phyloP scores from a whole-genome alignment of 2,797 vertebrate genomes.

The Falco peregrinus region DNA sequence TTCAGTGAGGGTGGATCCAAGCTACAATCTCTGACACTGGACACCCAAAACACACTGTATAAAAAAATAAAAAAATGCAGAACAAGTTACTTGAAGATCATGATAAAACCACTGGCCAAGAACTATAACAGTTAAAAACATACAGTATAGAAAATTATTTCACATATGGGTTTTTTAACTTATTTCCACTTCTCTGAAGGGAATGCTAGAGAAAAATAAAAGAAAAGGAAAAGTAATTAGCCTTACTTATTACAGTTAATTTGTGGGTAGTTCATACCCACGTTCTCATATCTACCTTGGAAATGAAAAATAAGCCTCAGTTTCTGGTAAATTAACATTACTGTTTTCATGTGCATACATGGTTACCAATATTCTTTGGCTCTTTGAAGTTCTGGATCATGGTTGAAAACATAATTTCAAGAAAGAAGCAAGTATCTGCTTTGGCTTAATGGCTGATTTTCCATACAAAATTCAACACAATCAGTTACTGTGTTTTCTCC shows the following conservation, averaged over 20 bases:
- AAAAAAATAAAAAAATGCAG: background rate
- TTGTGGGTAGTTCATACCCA: background rate
- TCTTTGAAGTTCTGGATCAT: background rate
- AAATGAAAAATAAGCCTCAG: background rate
- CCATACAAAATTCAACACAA: background rate
- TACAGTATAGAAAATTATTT: background rate
- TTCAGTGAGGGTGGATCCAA: background rate
- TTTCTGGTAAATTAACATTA: background rate
- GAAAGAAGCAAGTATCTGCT: background rate
- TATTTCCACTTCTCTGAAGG: background rate
- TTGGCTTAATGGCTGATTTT: constrained; percentile 4
- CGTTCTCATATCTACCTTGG: background rate
- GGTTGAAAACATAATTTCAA: background rate
- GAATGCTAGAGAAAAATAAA: background rate
- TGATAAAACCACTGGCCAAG: background rate
- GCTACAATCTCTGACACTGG: background rate
- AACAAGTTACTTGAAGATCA: background rate
- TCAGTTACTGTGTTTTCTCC: background rate
- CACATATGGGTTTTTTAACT: background rate
- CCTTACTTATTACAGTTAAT: background rate
- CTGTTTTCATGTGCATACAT: background rate
- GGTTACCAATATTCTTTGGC: background rate
- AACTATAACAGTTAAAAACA: background rate
- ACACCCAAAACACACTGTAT: background rate
- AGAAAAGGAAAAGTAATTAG: background rate